Evolutionary conservation across 2,888 invertebrate genomes (phyloP).

Genomic region (Plemyria rubiginata): DNA sequence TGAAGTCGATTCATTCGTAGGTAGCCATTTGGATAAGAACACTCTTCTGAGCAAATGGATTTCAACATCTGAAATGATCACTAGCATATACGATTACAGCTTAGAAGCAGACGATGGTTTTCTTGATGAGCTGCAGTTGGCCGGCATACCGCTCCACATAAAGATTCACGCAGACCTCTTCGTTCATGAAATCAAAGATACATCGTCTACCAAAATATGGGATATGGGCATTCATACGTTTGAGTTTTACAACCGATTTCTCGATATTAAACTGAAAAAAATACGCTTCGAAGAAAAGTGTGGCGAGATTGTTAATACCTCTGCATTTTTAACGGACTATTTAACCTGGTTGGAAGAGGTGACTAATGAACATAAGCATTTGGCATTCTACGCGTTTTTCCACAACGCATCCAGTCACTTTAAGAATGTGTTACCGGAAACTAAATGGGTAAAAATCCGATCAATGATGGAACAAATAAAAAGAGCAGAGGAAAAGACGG

Average conservation of each 20-base stretch:
- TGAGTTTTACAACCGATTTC: slow-evolving; percentile 1
- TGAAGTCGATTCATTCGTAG: neutral
- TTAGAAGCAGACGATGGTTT: neutral
- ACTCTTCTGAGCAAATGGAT: neutral
- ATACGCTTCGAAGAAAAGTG: slow-evolving; percentile 3
- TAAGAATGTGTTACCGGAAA: slow-evolving; percentile 1
- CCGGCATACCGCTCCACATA: slow-evolving; percentile 6
- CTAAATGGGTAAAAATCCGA: neutral
- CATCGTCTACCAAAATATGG: neutral
- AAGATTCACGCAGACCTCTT: slow-evolving; percentile 3
- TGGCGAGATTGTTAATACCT: neutral
- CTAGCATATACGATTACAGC: neutral
- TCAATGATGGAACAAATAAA: neutral
- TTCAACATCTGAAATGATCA: neutral
- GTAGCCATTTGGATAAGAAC: neutral
- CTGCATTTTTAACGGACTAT: neutral
- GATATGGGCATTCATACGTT: neutral
- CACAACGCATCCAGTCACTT: neutral
- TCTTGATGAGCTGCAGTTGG: neutral
- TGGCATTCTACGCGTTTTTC: slow-evolving; percentile 7
- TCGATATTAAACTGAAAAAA: slow-evolving; percentile 1
- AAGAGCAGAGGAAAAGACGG: neutral
- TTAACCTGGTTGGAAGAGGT: neutral
- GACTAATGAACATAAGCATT: slow-evolving; percentile 4
- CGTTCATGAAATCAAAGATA: neutral